Evolutionary conservation across 1,140 invertebrate genomes (phyloP), one percentile per base, ranked within the genome.

Genomic region (Lerema accius): DNA sequence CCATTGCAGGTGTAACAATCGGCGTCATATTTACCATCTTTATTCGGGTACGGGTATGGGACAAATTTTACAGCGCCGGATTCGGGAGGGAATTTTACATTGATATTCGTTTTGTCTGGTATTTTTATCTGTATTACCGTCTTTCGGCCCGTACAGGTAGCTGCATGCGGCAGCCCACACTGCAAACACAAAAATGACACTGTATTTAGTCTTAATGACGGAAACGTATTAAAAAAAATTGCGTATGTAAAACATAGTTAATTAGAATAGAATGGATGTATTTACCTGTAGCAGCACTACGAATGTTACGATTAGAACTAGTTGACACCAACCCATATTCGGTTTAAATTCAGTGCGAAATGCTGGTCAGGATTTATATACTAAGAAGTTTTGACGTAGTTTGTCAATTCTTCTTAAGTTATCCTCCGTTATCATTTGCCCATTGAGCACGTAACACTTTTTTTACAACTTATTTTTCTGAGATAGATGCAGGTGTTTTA

Each of bases 401-500:
- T 63, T 45, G 58, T 67, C 51, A 67, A 53, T 16, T 61, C 62
- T 56, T 71, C 65, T 67, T 61, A 63, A 17, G 7, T 14, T 59
- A 63, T 35, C n/a, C 1, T 63, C 53, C 53, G 49, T 72, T 73
- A 78, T 73, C 70, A 59, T 61, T 43, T 63, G 35, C 16, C 17
- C 16, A 63, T 50, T 48, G 72, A 65, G 82, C 84, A 86, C 84
- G 84, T 86, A 80, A 26, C 5, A 37, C 51, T 46, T 35, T 10
- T 56, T 14, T 46, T 43, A 46, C 19, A 35, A 58, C 11, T 9
- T 55, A 4, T 45, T 26, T 56, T 9, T 43, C 10, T 43, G 3
- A 17, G 40, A 43, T 45, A 56, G 14, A 4, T 9, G 15, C 15
- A 58, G 55, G 55, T 58, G 42, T 58, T 5, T 35, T 58, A 4